phyloP scores from a whole-genome alignment of 2,888 invertebrate genomes.

The Hedychridium roseum region DNA sequence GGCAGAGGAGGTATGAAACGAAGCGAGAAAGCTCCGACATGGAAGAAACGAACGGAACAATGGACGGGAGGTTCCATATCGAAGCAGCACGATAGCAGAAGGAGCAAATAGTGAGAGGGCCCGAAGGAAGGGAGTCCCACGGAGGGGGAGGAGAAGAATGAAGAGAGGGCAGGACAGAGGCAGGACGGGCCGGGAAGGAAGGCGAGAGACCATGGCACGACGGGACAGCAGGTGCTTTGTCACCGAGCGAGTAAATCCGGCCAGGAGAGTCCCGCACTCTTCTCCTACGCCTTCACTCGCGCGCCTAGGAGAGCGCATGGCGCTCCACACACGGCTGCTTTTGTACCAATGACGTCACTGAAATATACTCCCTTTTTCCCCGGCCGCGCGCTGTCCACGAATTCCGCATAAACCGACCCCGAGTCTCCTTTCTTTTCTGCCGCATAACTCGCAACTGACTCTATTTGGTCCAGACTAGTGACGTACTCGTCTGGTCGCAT shows the following conservation, averaged over 20 bases:
- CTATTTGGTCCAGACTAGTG: no score
- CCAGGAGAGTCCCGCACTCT: conserved; percentile 42
- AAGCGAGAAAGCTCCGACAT: conserved; percentile 25
- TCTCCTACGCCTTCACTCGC: conserved; percentile 39
- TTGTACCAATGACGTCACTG: conserved; percentile 54
- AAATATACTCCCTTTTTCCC: conserved; percentile 44
- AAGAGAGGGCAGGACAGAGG: conserved; percentile 56
- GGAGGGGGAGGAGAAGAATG: conserved; percentile 58
- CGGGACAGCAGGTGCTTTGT: conserved; percentile 63
- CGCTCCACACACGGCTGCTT: conserved; percentile 39
- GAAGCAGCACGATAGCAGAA: conserved; percentile 38
- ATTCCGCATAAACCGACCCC: background rate
- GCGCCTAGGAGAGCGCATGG: conserved; percentile 34
- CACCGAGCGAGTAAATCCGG: conserved; percentile 59
- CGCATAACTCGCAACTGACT: no score
- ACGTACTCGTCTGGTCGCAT: no score
- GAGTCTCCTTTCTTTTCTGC: background rate
- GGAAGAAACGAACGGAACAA: conserved; percentile 51
- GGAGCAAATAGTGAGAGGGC: conserved; percentile 25
- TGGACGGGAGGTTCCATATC: conserved; percentile 52
- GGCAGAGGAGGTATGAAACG: conserved; percentile 8
- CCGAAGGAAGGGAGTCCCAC: conserved; percentile 46
- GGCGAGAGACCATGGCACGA: conserved; percentile 42
- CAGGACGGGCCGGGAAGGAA: conserved; percentile 47
- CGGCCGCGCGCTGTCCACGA: background rate